Conservation (phyloP, 2,797 vertebrate species). For the Pipistrellus nathusii region DNA sequence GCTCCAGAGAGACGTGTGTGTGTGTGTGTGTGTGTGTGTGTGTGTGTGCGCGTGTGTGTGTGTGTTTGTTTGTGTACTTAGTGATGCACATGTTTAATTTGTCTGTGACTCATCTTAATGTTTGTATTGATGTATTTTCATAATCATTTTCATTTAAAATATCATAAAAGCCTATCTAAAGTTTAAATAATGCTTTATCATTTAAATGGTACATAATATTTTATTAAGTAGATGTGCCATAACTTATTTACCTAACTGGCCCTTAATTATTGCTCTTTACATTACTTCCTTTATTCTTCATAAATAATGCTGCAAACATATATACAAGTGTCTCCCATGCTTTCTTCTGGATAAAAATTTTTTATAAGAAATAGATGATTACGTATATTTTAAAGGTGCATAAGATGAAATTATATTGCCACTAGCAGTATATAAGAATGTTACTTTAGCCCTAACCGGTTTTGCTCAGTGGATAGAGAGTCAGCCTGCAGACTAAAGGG, state of each 20-base stretch:
- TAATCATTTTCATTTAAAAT: background rate
- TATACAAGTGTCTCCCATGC: background rate
- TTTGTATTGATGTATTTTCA: background rate
- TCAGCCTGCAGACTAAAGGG: too few species aligned
- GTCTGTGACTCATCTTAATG: background rate
- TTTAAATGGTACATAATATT: background rate
- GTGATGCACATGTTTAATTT: background rate
- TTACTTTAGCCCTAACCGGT: background rate
- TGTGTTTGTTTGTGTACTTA: background rate
- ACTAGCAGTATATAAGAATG: background rate
- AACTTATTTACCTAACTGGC: background rate
- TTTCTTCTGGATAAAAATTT: background rate
- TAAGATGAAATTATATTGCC: background rate
- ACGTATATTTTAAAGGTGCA: background rate
- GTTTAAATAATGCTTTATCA: background rate
- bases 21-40: background rate
- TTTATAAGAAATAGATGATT: background rate
- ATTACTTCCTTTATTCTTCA: background rate
- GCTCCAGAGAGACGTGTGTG: background rate
- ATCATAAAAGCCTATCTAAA: background rate
- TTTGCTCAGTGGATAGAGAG: background rate
- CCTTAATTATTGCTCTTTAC: background rate
- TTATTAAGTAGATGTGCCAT: background rate
- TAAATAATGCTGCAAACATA: background rate
- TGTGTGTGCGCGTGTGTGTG: background rate